A percentile compares a stretch with the other conserved stretches of the same genome.
Evolutionary conservation across 2,113 vertebrate species (phyloP).

Genomic region (Recurvirostra avosetta): DNA sequence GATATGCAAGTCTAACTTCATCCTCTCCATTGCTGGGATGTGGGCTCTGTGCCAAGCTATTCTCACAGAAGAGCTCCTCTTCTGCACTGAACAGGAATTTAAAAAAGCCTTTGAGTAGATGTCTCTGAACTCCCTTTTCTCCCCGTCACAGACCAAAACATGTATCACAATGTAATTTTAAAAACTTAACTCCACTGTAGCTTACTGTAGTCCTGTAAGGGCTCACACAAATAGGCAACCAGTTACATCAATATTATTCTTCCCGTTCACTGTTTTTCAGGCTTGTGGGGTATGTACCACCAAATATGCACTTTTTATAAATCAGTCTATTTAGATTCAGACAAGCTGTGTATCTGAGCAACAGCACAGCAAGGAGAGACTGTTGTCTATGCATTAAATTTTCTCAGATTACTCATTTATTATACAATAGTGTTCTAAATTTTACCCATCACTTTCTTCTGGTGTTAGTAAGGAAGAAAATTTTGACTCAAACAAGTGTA

Average conservation of each 20-base stretch:
- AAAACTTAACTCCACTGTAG: background rate
- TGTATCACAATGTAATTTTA: background rate
- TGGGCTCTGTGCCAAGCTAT: background rate
- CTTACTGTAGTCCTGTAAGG: background rate
- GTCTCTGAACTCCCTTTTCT: background rate
- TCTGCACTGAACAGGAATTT: background rate
- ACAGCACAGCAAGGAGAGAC: slow-evolving; percentile 32
- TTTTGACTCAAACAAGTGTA: background rate
- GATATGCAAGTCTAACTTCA: background rate
- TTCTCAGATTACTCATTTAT: slow-evolving; percentile 59
- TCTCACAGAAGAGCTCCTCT: background rate
- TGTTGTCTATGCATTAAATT: slow-evolving; percentile 37
- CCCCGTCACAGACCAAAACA: background rate
- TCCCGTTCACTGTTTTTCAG: background rate
- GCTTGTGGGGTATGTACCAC: background rate
- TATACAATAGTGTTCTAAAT: slow-evolving; percentile 51
- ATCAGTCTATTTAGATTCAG: slow-evolving; percentile 43
- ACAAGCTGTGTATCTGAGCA: slow-evolving; percentile 60
- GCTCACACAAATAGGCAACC: background rate
- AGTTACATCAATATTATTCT: background rate
- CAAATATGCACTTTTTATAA: slow-evolving; percentile 47
- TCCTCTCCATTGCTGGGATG: background rate
- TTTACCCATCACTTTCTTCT: slow-evolving; percentile 22
- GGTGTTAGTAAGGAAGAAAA: background rate
- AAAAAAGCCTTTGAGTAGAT: background rate